Evolutionary conservation across 2,888 invertebrate species (phyloP).

Genomic region (Conistra vaccinii): DNA sequence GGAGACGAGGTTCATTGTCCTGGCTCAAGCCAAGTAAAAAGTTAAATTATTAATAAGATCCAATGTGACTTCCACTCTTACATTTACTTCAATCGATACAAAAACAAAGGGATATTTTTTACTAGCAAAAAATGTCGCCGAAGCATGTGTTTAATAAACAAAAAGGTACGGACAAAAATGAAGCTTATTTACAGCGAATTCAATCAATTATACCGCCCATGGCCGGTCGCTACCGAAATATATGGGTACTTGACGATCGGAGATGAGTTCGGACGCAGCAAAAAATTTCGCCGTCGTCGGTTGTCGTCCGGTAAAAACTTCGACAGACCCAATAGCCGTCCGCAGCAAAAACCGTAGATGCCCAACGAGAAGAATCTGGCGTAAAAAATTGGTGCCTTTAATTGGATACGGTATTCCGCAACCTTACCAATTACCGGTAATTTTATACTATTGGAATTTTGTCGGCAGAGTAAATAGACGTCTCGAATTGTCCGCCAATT

Average conservation of each 20-base stretch:
- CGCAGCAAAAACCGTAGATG: conserved; percentile 83
- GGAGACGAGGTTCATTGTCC: conserved; percentile 60
- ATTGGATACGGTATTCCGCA: conserved; percentile 85
- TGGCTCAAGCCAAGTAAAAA: conserved; percentile 53
- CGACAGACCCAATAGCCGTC: conserved; percentile 80
- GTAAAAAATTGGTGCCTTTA: conserved; percentile 78
- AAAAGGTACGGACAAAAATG: conserved; percentile 73
- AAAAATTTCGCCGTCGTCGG: conserved; percentile 82
- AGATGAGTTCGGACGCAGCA: conserved; percentile 84
- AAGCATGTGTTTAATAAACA: conserved; percentile 67
- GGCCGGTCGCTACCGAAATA: conserved; percentile 82
- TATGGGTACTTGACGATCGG: conserved; percentile 84
- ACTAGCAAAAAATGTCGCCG: conserved; percentile 66
- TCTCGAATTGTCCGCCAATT: conserved; percentile 52
- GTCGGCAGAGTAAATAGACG: conserved; percentile 51
- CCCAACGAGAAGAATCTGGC: conserved; percentile 76
- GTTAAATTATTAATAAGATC: conserved; percentile 66
- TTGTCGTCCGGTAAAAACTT: conserved; percentile 83
- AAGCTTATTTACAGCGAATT: conserved; percentile 83
- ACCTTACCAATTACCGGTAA: conserved; percentile 66
- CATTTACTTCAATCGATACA: conserved; percentile 55
- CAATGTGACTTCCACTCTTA: conserved; percentile 62
- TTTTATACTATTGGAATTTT: conserved; percentile 61
- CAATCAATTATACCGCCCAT: conserved; percentile 86
- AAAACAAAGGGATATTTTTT: conserved; percentile 64